A percentile compares a stretch with the other conserved stretches of the same genome.
These are phyloP conservation scores for Drosophila sordidapex DNA, from an alignment of 2,888 invertebrate species.

Conservation along the genomic window DNA sequence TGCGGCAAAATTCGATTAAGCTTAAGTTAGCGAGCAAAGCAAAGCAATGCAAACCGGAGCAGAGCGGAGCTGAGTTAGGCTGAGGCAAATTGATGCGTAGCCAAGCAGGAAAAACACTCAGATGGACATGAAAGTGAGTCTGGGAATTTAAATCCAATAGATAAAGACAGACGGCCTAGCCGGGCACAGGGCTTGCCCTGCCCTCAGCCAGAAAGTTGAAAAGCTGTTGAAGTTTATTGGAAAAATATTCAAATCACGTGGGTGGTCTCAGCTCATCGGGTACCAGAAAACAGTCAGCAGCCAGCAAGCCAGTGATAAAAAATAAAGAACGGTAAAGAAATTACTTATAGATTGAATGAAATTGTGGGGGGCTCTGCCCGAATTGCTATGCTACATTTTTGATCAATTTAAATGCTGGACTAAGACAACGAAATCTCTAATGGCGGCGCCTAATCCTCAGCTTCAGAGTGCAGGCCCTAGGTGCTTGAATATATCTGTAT, in stretches of 20 bases:
- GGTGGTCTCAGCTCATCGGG: constrained; percentile 73
- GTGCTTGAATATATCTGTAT: constrained; percentile 28
- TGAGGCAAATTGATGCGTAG: constrained; percentile 49
- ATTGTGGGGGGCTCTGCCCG: constrained; percentile 60
- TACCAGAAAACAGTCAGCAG: constrained; percentile 13
- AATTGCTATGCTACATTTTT: constrained; percentile 59
- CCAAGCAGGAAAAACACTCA: constrained; percentile 71
- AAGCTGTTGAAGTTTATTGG: constrained; percentile 81
- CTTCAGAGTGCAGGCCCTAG: constrained; percentile 47
- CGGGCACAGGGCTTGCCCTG: constrained; percentile 12
- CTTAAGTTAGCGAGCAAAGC: constrained; percentile 63
- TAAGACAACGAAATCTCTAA: constrained; percentile 74
- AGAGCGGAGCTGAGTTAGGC: constrained; percentile 12
- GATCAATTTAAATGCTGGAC: constrained; percentile 77
- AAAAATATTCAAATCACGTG: constrained; percentile 83
- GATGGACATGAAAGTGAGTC: constrained; percentile 68
- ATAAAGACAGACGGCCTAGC: constrained; percentile 65
- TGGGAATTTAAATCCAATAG: constrained; percentile 79
- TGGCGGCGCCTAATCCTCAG: constrained; percentile 57
- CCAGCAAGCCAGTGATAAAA: constrained; percentile 63
- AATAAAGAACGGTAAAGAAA: constrained; percentile 61
- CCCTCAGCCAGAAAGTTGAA: constrained; percentile 60
- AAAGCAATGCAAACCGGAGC: constrained; percentile 16
- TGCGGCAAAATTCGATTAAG: constrained; percentile 81
- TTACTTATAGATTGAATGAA: constrained; percentile 79